Conservation (phyloP, 2,888 invertebrate species). For the Liodrosophila aerea region DNA sequence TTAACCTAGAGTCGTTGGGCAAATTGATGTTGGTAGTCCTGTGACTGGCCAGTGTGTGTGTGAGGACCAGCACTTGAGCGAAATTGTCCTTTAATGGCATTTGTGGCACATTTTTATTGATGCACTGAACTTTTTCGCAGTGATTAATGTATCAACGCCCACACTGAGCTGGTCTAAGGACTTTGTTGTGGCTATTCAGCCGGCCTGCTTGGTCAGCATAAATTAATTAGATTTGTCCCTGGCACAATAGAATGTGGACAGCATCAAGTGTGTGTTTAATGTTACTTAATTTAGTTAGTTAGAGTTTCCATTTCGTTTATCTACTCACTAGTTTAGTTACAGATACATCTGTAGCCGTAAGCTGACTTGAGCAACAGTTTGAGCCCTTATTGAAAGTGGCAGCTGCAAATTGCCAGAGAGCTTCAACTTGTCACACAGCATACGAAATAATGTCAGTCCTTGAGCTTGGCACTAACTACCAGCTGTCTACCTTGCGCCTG, state of each 20-base stretch:
- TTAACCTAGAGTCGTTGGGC: constrained; percentile 21
- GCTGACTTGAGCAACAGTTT: constrained; percentile 6
- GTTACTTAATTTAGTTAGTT: not conserved
- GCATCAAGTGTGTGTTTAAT: constrained; percentile 21
- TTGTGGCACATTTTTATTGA: constrained; percentile 61
- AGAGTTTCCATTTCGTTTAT: no score
- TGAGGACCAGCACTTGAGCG: constrained; percentile 12
- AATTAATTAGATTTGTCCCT: constrained; percentile 62
- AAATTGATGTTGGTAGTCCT: constrained; percentile 33
- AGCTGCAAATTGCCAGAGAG: not conserved
- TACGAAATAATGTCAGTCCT: no score
- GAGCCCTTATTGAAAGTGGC: constrained; percentile 13
- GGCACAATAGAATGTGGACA: constrained; percentile 6
- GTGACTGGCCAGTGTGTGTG: not conserved
- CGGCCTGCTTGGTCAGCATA: constrained; percentile 63
- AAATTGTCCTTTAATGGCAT: constrained; percentile 26
- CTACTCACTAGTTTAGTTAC: no score
- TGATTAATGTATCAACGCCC: constrained; percentile 53
- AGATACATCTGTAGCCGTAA: not conserved
- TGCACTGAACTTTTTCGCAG: constrained; percentile 47
- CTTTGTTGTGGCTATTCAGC: no score
- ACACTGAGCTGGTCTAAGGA: no score
- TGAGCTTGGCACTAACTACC: no score
- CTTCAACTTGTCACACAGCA: no score
- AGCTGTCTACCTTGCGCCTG: not conserved